These are phyloP conservation scores for Drosophila pseudotakahashii DNA, from an alignment of 2,888 invertebrate species.

Conservation along the genomic window DNA sequence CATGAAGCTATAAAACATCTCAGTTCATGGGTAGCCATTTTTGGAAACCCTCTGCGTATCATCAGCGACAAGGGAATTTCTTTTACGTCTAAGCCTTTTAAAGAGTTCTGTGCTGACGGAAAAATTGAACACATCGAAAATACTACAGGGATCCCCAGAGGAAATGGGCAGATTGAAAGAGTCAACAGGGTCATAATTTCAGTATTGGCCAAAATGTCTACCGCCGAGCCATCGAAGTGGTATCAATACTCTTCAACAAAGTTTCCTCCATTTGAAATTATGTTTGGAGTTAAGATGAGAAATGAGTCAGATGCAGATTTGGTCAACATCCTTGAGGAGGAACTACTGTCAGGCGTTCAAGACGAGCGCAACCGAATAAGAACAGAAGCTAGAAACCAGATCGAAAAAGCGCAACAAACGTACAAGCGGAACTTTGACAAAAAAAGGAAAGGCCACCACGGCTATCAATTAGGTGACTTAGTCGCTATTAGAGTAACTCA, in stretches of 20 bases:
- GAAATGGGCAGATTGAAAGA: slow-evolving; percentile 2
- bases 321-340: not conserved
- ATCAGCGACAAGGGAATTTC: not conserved
- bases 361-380: too few species aligned
- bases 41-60: not conserved
- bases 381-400: too few species aligned
- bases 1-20: not conserved
- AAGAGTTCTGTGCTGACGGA: not conserved
- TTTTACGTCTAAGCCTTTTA: not conserved
- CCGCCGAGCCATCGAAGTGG: too few species aligned
- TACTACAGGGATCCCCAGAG: not conserved
- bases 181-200: not conserved
- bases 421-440: too few species aligned
- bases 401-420: too few species aligned
- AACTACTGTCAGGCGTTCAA: too few species aligned
- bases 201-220: not conserved
- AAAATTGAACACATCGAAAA: slow-evolving; percentile 1
- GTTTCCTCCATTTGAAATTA: not conserved
- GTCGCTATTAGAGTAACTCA: not conserved
- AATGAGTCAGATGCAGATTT: not conserved
- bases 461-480: too few species aligned
- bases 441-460: too few species aligned
- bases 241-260: not conserved
- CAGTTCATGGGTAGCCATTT: not conserved
- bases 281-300: slow-evolving; percentile 1